phyloP scores from a whole-genome alignment of 1,140 invertebrate genomes.

The Ceratitis capitata region DNA sequence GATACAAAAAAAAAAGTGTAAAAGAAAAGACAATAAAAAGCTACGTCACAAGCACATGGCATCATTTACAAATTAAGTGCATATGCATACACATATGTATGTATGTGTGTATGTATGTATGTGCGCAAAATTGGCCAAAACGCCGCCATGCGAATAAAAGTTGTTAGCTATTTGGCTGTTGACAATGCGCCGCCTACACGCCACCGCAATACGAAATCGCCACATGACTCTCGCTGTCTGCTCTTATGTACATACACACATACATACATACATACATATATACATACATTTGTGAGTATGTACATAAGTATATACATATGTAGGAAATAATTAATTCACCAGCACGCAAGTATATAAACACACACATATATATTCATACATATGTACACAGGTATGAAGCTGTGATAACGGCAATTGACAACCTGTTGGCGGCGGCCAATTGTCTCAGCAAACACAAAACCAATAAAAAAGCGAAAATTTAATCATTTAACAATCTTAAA shows the following conservation, averaged over 20 bases:
- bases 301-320: not conserved
- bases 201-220: not conserved
- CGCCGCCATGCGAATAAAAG: not conserved
- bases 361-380: not conserved
- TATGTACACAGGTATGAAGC: too few species aligned
- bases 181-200: not conserved
- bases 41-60: not conserved
- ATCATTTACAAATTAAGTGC: not conserved
- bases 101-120: not conserved
- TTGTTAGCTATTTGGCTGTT: not conserved
- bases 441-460: slow-evolving; percentile 13
- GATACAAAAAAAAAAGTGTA: not conserved
- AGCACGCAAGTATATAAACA: not conserved
- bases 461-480: too few species aligned
- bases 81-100: not conserved
- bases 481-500: too few species aligned
- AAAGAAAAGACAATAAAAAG: not conserved
- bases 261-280: not conserved
- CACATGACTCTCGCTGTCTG: too few species aligned
- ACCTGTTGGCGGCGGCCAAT: slow-evolving; percentile 16
- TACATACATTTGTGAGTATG: too few species aligned
- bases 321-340: too few species aligned
- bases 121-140: not conserved
- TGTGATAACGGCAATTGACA: not conserved
- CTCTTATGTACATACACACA: not conserved